Percentiles rank a stretch among this genome's conserved stretches.
These are phyloP conservation scores for Aphrocallistes beatrix DNA, from an alignment of 37 sponge, comb jelly and placozoan genomes.

Conservation along the genomic window DNA sequence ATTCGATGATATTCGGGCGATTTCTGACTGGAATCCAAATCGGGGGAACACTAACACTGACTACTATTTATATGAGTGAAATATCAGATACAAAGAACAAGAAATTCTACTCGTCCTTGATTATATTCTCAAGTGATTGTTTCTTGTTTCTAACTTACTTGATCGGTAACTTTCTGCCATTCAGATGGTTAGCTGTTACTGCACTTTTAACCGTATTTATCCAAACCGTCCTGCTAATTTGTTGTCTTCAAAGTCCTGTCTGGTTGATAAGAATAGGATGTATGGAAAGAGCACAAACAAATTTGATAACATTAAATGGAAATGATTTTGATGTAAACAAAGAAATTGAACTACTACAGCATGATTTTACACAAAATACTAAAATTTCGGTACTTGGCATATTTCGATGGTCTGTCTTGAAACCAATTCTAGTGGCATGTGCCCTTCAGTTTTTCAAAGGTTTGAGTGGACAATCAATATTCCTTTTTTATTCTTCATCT, in stretches of 20 bases:
- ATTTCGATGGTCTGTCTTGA: background rate
- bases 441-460: background rate
- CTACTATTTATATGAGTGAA: background rate
- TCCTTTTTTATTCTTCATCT: background rate
- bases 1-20: background rate
- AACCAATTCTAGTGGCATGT: background rate
- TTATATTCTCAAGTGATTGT: background rate
- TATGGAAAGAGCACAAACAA: background rate
- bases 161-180: background rate
- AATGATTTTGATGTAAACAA: background rate
- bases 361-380: background rate
- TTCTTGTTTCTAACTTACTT: background rate
- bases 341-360: background rate
- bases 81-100: background rate
- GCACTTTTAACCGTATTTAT: background rate
- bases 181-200: slow-evolving; percentile 25
- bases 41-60: background rate
- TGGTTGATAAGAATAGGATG: background rate
- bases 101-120: background rate
- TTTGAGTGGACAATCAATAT: background rate
- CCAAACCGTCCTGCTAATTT: background rate
- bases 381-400: background rate
- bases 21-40: background rate
- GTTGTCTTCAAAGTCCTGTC: background rate
- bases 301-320: background rate